Evolutionary conservation across 2,113 vertebrate species (phyloP).

Genomic region (Platichthys stellatus): DNA sequence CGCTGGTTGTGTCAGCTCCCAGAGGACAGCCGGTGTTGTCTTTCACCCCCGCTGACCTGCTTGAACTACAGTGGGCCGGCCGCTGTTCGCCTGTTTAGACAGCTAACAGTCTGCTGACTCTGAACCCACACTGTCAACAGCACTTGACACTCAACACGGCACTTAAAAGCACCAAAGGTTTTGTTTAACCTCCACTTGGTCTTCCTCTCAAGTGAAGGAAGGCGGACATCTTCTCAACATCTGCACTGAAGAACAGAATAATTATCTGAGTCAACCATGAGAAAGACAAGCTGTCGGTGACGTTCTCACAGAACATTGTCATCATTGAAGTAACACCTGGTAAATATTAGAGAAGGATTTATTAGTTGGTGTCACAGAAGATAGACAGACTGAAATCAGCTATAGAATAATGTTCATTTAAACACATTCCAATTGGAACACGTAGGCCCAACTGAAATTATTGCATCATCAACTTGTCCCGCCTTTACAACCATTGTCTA

Average conservation of each 20-base stretch:
- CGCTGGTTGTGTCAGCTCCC: slow-evolving; percentile 30
- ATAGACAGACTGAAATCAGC: not conserved
- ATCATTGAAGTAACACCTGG: slow-evolving; percentile 11
- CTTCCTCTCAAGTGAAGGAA: slow-evolving; percentile 37
- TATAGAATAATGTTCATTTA: not conserved
- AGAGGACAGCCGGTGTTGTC: slow-evolving; percentile 56
- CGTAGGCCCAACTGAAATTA: too few species aligned
- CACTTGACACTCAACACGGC: slow-evolving; percentile 56
- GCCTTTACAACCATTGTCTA: too few species aligned
- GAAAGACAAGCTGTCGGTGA: slow-evolving; percentile 32
- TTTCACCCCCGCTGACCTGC: slow-evolving; percentile 57
- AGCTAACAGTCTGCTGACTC: slow-evolving; percentile 52
- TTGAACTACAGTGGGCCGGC: slow-evolving; percentile 62
- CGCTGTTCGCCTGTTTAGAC: slow-evolving; percentile 59
- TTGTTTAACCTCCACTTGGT: slow-evolving; percentile 69
- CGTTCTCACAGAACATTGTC: slow-evolving; percentile 14
- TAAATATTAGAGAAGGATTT: not conserved
- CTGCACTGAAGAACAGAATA: slow-evolving; percentile 65
- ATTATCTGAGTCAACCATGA: slow-evolving; percentile 58
- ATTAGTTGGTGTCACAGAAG: not conserved
- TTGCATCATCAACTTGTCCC: too few species aligned
- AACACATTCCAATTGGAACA: not conserved
- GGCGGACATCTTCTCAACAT: slow-evolving; percentile 54
- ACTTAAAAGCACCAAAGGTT: slow-evolving; percentile 50
- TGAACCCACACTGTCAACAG: slow-evolving; percentile 61